Conservation (phyloP, 2,888 invertebrate genomes). For the Amorpha juglandis region DNA sequence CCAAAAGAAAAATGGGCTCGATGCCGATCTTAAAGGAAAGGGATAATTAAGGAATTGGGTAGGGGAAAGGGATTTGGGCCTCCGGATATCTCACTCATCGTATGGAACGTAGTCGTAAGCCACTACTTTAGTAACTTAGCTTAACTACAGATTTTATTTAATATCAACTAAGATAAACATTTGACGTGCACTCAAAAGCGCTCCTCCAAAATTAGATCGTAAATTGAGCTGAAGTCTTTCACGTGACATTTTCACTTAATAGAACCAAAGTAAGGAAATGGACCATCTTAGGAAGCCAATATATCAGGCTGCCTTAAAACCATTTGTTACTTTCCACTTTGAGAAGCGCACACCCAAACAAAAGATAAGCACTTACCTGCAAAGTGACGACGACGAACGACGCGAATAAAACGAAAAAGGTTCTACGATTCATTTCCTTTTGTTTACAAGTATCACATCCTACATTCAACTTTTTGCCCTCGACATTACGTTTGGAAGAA, state of each 20-base stretch:
- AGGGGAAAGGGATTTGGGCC: too few species aligned
- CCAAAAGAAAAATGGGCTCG: too few species aligned
- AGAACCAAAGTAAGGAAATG: not conserved
- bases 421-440: constrained; percentile 68
- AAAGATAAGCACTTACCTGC: constrained; percentile 53
- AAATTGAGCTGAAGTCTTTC: not conserved
- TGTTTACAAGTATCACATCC: constrained; percentile 53
- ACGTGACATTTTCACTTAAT: not conserved
- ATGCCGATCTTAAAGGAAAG: too few species aligned
- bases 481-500: constrained; percentile 39
- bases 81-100: too few species aligned
- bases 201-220: too few species aligned
- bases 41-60: too few species aligned
- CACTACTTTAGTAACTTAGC: too few species aligned
- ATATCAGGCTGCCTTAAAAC: not conserved
- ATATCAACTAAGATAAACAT: too few species aligned
- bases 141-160: too few species aligned
- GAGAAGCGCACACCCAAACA: not conserved
- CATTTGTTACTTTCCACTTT: constrained; percentile 1
- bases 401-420: constrained; percentile 57
- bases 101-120: too few species aligned
- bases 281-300: not conserved
- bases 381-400: constrained; percentile 61
- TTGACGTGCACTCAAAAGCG: too few species aligned
- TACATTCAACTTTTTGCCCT: constrained; percentile 59